phyloP scores from a whole-genome alignment of 2,797 vertebrate genomes.

The Alfaro cultratus region DNA sequence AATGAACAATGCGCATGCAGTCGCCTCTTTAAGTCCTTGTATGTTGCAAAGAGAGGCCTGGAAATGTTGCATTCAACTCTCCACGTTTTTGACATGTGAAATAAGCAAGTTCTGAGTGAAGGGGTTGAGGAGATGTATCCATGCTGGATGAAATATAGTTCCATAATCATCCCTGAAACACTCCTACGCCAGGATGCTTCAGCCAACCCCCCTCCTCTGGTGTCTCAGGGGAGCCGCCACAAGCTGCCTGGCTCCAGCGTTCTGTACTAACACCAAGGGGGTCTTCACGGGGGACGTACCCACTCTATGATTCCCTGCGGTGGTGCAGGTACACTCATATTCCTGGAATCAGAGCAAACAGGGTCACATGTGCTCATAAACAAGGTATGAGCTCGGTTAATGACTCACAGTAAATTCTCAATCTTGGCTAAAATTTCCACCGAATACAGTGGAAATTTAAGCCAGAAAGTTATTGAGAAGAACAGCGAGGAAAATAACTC shows the following conservation, averaged over 20 bases:
- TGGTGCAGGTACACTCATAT: conserved; percentile 54
- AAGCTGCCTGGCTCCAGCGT: conserved; percentile 57
- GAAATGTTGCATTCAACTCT: conserved; percentile 2
- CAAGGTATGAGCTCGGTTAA: conserved; percentile 27
- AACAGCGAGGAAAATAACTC: conserved; percentile 23
- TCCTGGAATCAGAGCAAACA: conserved; percentile 54
- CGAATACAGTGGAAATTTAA: conserved; percentile 35
- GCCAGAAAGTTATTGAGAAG: conserved; percentile 22
- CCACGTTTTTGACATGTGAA: conserved; percentile 1
- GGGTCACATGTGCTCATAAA: conserved; percentile 36
- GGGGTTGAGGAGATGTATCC: conserved; percentile 39
- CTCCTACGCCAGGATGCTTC: conserved; percentile 14
- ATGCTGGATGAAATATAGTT: conserved; percentile 15
- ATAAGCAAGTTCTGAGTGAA: conserved; percentile 39
- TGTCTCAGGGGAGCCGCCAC: conserved; percentile 44
- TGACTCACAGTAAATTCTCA: conserved; percentile 58
- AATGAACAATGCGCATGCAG: conserved; percentile 33
- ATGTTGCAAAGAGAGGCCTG: conserved; percentile 5
- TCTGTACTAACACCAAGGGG: conserved; percentile 34
- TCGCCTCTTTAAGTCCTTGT: conserved; percentile 20
- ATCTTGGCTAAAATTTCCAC: conserved; percentile 48
- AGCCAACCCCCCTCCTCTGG: conserved; percentile 3
- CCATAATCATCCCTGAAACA: conserved; percentile 14
- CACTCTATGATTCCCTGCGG: conserved; percentile 40
- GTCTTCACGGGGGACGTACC: conserved; percentile 40